Evolutionary conservation across 2,797 vertebrate species (phyloP).

Genomic region (Spheniscus humboldti): DNA sequence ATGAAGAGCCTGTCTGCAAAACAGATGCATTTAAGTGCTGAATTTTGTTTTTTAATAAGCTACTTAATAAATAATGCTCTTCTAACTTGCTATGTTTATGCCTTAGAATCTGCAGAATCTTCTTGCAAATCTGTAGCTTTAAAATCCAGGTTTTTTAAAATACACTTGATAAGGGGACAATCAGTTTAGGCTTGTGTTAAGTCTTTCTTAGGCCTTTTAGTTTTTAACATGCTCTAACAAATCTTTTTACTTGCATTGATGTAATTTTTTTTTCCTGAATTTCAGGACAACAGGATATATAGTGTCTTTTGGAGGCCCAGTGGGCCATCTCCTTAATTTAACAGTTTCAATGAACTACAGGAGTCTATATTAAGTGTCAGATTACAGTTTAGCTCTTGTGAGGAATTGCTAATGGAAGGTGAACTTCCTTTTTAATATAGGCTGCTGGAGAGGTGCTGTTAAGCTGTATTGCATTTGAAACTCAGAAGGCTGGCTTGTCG

Average conservation of each 20-base stretch:
- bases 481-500: background rate
- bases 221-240: background rate
- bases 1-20: background rate
- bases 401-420: background rate
- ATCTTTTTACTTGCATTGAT: background rate
- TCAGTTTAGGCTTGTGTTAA: background rate
- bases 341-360: background rate
- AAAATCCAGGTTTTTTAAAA: background rate
- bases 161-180: background rate
- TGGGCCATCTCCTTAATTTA: background rate
- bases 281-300: background rate
- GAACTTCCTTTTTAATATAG: background rate
- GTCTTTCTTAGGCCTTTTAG: background rate
- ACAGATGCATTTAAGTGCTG: background rate
- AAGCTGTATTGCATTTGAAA: background rate
- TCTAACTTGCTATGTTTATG: background rate
- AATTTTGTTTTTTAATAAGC: background rate
- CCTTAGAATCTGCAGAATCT: background rate
- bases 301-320: background rate
- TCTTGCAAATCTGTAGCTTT: background rate
- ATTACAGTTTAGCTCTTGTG: background rate
- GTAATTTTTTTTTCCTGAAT: background rate
- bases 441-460: background rate
- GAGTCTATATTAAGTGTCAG: background rate
- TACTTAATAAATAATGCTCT: background rate